Evolutionary conservation across 2,888 invertebrate genomes (phyloP).

Genomic region (Drosophila pseudotakahashii): DNA sequence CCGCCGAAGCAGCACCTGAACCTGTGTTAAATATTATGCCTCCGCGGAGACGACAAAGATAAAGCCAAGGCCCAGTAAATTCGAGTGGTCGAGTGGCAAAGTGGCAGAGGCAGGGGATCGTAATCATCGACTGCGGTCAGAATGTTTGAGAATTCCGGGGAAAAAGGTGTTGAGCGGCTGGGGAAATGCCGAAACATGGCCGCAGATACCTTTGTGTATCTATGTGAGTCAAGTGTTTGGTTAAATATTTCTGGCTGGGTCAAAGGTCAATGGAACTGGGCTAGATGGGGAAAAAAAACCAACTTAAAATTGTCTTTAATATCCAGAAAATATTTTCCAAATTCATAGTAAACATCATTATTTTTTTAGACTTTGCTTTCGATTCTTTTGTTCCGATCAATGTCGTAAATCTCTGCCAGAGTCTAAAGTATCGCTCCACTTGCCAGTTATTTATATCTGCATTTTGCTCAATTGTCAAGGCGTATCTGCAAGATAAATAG

Average conservation of each 20-base stretch:
- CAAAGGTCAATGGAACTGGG: conserved; percentile 54
- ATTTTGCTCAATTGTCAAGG: conserved; percentile 40
- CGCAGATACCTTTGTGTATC: conserved; percentile 34
- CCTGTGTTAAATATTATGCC: conserved; percentile 40
- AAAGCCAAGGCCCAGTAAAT: conserved; percentile 31
- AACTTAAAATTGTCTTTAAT: no score
- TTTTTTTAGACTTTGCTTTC: neutral
- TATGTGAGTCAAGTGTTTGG: conserved; percentile 27
- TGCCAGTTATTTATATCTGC: conserved; percentile 23
- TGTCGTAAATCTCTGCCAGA: conserved; percentile 14
- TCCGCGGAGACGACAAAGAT: conserved; percentile 34
- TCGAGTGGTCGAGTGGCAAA: conserved; percentile 10
- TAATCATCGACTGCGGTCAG: conserved; percentile 46
- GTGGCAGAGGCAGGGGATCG: conserved; percentile 9
- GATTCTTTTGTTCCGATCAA: conserved; percentile 7
- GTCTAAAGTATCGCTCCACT: neutral
- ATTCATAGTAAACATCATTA: no score
- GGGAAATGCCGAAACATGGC: conserved; percentile 25
- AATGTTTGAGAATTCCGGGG: conserved; percentile 39
- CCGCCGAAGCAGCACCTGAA: conserved; percentile 55
- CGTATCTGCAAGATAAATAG: conserved; percentile 42
- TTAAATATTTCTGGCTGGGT: conserved; percentile 38
- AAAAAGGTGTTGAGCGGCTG: conserved; percentile 41
- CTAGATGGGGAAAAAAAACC: no score
- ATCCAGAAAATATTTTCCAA: no score